Conservation (phyloP, 2,888 invertebrate species). For the Cenopis cana region DNA sequence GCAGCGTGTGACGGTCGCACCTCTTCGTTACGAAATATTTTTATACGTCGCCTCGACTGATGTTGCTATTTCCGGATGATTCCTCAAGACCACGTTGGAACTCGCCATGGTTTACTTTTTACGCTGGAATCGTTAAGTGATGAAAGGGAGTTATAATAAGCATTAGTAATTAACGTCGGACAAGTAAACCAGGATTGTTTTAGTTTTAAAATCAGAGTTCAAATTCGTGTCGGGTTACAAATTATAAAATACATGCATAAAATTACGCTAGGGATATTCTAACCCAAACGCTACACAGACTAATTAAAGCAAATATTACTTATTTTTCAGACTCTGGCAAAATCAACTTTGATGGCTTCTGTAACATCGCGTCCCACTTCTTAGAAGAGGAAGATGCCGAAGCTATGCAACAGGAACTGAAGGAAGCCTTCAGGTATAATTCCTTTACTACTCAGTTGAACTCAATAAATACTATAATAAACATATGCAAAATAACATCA, state of each 20-base stretch:
- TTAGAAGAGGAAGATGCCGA: constrained; percentile 98
- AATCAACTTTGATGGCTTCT: constrained; percentile 98
- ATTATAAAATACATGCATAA: too few relatives aligned
- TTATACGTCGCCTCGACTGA: constrained; percentile 70
- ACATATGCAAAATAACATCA: too few relatives aligned
- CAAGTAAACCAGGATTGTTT: constrained; percentile 2
- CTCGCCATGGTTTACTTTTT: constrained; percentile 54
- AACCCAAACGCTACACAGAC: too few relatives aligned
- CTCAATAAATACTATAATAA: background rate
- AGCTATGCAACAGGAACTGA: constrained; percentile 97
- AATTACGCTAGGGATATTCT: too few relatives aligned
- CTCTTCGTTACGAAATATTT: constrained; percentile 74
- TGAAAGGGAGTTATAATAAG: constrained; percentile 16
- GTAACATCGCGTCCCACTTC: constrained; percentile 96
- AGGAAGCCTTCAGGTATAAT: constrained; percentile 96
- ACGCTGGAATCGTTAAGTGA: constrained; percentile 36
- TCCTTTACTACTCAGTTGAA: background rate
- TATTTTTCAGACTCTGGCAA: constrained; percentile 89
- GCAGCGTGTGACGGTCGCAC: constrained; percentile 55
- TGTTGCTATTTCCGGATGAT: constrained; percentile 72
- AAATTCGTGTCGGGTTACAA: background rate
- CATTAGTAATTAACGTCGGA: constrained; percentile 8
- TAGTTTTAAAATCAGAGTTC: background rate
- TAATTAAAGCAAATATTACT: background rate
- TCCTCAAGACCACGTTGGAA: constrained; percentile 55